Percentiles rank a stretch among this genome's conserved stretches.
These are phyloP conservation scores for Pocillopora verrucosa DNA, from an alignment of 64 coral and sea anemone species.

Conservation along the genomic window DNA sequence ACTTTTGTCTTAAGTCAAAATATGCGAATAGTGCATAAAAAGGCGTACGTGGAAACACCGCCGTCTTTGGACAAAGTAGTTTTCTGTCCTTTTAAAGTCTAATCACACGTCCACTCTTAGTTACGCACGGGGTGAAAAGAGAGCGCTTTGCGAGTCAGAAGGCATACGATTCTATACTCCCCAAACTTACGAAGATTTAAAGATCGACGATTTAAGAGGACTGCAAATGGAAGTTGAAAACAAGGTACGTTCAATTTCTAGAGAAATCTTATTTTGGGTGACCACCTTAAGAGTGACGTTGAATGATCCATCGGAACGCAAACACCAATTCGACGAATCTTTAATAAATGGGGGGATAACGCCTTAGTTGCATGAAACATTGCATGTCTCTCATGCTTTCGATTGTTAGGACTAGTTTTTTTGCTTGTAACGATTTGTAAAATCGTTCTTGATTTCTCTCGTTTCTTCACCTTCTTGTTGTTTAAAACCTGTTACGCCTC, in stretches of 20 bases:
- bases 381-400: neutral
- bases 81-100: constrained; percentile 20
- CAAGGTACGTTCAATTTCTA: constrained; percentile 7
- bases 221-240: constrained; percentile 18
- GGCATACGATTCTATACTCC: neutral
- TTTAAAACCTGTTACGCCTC: constrained; percentile 5
- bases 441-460: neutral
- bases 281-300: neutral
- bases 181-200: neutral
- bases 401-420: neutral
- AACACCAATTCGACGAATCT: neutral
- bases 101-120: neutral
- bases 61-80: neutral
- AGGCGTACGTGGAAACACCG: neutral
- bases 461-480: neutral
- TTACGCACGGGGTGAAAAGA: neutral
- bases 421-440: neutral
- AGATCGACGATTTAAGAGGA: neutral
- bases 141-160: neutral
- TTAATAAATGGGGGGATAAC: neutral
- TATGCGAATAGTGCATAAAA: constrained; percentile 37
- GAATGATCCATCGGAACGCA: neutral
- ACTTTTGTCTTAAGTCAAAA: neutral
- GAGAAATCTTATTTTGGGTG: neutral
- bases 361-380: neutral